Percentiles rank a stretch among this genome's conserved stretches.
Conservation (phyloP, 2,113 vertebrate species). For the Ranitomeya variabilis region DNA sequence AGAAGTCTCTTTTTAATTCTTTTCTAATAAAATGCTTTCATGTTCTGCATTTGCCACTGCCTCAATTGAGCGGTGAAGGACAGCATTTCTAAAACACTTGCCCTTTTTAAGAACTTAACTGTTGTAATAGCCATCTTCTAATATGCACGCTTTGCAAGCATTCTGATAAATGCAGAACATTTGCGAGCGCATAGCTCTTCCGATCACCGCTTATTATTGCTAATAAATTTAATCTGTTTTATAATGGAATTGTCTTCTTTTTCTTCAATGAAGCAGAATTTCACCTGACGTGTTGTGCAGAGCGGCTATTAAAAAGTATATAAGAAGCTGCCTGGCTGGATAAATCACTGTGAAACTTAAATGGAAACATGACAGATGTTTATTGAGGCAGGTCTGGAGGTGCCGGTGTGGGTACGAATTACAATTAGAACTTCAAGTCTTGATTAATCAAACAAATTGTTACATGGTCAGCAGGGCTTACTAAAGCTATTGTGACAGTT, state of each 20-base stretch:
- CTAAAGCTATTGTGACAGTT: background rate
- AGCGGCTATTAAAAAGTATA: constrained; percentile 27
- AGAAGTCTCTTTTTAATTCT: background rate
- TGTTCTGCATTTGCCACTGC: background rate
- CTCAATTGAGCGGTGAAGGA: background rate
- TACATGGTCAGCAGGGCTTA: background rate
- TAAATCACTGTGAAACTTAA: constrained; percentile 31
- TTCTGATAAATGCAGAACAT: constrained; percentile 26
- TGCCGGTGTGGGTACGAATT: constrained; percentile 18
- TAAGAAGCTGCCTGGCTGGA: background rate
- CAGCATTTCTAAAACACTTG: background rate
- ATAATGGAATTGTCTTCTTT: constrained; percentile 39
- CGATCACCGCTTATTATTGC: constrained; percentile 24
- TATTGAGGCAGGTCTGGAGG: background rate
- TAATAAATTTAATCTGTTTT: constrained; percentile 40
- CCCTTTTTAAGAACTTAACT: background rate
- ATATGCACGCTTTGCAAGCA: constrained; percentile 23
- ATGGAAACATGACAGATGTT: constrained; percentile 22
- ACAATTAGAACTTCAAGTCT: constrained; percentile 20
- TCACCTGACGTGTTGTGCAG: background rate
- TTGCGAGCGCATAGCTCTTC: constrained; percentile 1
- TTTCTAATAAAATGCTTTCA: background rate
- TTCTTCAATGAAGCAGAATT: constrained; percentile 36
- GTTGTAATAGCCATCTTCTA: background rate
- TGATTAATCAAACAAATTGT: constrained; percentile 12